A percentile compares a stretch with the other conserved stretches of the same genome.
Evolutionary conservation across 2,888 invertebrate species (phyloP).

Genomic region (Parelbella ahira): DNA sequence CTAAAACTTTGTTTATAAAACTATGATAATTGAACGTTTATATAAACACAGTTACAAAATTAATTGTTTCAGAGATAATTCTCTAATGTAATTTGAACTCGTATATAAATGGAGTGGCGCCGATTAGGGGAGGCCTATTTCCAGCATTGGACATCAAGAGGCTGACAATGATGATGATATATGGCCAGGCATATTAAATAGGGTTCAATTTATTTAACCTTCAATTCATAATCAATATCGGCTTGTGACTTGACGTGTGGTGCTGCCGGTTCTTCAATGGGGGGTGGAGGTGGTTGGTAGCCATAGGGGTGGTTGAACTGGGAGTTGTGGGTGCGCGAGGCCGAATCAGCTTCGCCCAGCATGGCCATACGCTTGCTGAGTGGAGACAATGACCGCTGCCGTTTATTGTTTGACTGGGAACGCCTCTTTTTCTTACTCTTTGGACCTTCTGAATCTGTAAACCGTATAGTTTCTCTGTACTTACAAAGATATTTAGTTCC

Average conservation of each 20-base stretch:
- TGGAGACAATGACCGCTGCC: constrained; percentile 88
- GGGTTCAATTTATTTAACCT: too few relatives aligned
- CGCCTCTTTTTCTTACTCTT: constrained; percentile 81
- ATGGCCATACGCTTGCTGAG: constrained; percentile 91
- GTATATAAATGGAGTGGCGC: too few relatives aligned
- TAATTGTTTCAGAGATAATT: too few relatives aligned
- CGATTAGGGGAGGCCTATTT: too few relatives aligned
- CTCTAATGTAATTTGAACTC: too few relatives aligned
- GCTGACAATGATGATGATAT: too few relatives aligned
- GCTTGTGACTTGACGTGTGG: constrained; percentile 61
- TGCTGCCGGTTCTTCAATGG: constrained; percentile 58
- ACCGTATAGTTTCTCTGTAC: constrained; percentile 23
- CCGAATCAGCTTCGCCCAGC: constrained; percentile 78
- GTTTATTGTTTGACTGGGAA: constrained; percentile 78
- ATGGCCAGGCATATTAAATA: too few relatives aligned
- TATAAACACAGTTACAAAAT: too few relatives aligned
- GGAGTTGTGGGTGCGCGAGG: constrained; percentile 76
- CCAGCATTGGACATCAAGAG: too few relatives aligned
- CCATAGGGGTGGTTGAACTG: constrained; percentile 86
- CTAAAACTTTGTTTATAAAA: too few relatives aligned
- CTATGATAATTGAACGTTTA: too few relatives aligned
- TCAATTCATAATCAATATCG: constrained; percentile 83
- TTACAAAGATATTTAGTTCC: too few relatives aligned
- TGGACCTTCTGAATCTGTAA: constrained; percentile 73
- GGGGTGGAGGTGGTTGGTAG: constrained; percentile 80